Percentiles rank a stretch among this genome's conserved stretches.
These are phyloP conservation scores for Odontothrips loti DNA, from an alignment of 2,888 invertebrate genomes.

Conservation along the genomic window DNA sequence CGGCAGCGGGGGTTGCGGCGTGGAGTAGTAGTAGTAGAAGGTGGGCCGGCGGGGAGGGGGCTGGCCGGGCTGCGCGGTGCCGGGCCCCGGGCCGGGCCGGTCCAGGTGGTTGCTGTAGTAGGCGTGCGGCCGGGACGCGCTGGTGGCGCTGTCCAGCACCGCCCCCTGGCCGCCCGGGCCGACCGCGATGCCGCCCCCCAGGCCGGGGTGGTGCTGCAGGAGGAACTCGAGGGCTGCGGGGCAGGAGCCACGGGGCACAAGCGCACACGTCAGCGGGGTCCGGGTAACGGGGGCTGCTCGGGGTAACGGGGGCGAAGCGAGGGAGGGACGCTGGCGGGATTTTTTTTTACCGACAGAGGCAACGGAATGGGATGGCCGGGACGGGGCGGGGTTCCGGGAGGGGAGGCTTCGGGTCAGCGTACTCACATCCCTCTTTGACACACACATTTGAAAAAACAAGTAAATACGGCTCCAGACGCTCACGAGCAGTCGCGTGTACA, in stretches of 20 bases:
- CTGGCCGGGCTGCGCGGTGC: slow-evolving; percentile 36
- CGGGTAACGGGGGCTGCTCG: background rate
- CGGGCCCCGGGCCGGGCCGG: slow-evolving; percentile 35
- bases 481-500: no score
- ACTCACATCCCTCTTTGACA: no score
- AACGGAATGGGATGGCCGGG: no score
- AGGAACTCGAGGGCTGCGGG: slow-evolving; percentile 38
- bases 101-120: slow-evolving; percentile 34
- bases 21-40: slow-evolving; percentile 33
- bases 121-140: slow-evolving; percentile 33
- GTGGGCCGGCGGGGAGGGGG: slow-evolving; percentile 30
- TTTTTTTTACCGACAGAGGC: no score
- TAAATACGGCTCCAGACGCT: no score
- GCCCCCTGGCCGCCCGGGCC: slow-evolving; percentile 30
- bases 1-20: slow-evolving; percentile 39
- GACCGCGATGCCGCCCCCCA: slow-evolving; percentile 29
- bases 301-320: background rate
- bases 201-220: slow-evolving; percentile 37
- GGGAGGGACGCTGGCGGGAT: background rate
- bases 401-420: no score
- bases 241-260: background rate
- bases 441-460: no score
- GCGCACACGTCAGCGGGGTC: background rate
- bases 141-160: slow-evolving; percentile 1
- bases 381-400: no score